These are phyloP conservation scores for Goniozus legneri DNA, from an alignment of 1,140 invertebrate genomes.

Conservation along the genomic window DNA sequence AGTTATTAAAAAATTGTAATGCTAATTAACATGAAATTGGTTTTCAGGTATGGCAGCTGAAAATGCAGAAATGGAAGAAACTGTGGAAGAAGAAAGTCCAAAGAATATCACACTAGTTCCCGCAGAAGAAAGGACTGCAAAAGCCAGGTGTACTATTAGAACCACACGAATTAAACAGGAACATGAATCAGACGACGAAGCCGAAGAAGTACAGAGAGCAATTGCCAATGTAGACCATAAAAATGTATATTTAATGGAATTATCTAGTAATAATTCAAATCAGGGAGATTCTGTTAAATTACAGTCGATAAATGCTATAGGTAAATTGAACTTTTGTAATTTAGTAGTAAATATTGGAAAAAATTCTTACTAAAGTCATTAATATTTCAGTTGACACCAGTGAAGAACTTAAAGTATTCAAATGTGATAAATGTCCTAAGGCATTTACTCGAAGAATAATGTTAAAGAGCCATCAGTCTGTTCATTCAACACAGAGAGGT, in stretches of 20 bases:
- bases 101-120: constrained; percentile 53
- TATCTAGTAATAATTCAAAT: constrained; percentile 29
- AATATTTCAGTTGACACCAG: constrained; percentile 31
- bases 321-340: constrained; percentile 19
- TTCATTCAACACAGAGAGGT: constrained; percentile 60
- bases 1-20: neutral
- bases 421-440: constrained; percentile 58
- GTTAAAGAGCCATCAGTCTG: constrained; percentile 60
- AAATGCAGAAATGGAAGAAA: constrained; percentile 47
- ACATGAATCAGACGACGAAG: constrained; percentile 51
- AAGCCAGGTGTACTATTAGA: constrained; percentile 49
- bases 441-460: constrained; percentile 58
- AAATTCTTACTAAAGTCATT: neutral
- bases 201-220: constrained; percentile 43
- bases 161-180: constrained; percentile 51
- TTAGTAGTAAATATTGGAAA: neutral
- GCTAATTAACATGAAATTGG: constrained; percentile 4
- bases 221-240: constrained; percentile 42
- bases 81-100: constrained; percentile 43
- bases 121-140: constrained; percentile 46
- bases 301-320: constrained; percentile 35
- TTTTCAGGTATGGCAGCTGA: constrained; percentile 44
- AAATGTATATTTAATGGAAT: constrained; percentile 50
- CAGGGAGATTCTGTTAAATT: constrained; percentile 32
- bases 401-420: constrained; percentile 56